These are phyloP conservation scores for Athrips mouffetella DNA, from an alignment of 2,888 invertebrate genomes.

Conservation along the genomic window DNA sequence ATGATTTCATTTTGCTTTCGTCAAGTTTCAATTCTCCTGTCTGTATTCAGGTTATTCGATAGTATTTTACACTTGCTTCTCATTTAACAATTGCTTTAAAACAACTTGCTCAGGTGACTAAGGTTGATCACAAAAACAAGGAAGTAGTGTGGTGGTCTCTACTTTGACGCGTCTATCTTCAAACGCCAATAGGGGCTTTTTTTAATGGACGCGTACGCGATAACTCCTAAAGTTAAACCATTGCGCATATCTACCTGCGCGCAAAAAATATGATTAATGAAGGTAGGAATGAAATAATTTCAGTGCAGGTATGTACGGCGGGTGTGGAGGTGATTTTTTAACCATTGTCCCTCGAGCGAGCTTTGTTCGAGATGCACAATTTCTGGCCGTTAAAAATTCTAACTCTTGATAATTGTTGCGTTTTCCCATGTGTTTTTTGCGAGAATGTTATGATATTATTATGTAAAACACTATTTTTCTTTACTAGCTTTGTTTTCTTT, in stretches of 20 bases:
- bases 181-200: conserved; percentile 11
- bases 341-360: conserved; percentile 33
- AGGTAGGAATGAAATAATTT: conserved; percentile 67
- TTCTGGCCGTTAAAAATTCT: conserved; percentile 28
- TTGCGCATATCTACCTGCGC: conserved; percentile 55
- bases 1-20: too few relatives aligned
- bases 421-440: conserved; percentile 19
- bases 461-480: neutral
- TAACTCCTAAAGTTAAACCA: conserved; percentile 44
- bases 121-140: too few relatives aligned
- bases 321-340: conserved; percentile 54
- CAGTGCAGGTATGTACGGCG: conserved; percentile 60
- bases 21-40: too few relatives aligned
- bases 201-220: conserved; percentile 1
- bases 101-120: too few relatives aligned
- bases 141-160: conserved; percentile 35
- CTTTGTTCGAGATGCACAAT: conserved; percentile 26
- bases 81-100: too few relatives aligned
- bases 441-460: neutral
- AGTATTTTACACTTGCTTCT: too few relatives aligned
- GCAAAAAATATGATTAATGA: conserved; percentile 76
- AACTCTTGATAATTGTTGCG: conserved; percentile 24
- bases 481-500: too few relatives aligned
- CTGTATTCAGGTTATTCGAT: too few relatives aligned
- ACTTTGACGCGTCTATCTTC: conserved; percentile 28